phyloP scores from a whole-genome alignment of 2,113 vertebrate genomes.

The Periophthalmus modestus region DNA sequence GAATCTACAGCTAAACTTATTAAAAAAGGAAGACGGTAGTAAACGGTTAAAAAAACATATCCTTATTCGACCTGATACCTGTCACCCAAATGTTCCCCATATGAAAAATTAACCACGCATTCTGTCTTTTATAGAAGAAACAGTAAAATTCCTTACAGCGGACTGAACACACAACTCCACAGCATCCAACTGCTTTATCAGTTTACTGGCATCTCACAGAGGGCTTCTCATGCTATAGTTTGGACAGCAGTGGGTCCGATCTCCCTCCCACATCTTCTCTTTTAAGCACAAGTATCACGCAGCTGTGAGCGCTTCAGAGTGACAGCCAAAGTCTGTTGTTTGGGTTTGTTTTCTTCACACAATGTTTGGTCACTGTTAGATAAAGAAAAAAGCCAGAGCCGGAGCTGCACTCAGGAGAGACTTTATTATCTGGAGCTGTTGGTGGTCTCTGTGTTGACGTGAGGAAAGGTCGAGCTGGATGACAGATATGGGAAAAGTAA shows the following conservation, averaged over 20 bases:
- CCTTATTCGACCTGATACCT: conserved; percentile 35
- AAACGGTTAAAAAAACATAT: conserved; percentile 39
- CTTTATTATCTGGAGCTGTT: conserved; percentile 33
- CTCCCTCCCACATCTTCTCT: conserved; percentile 11
- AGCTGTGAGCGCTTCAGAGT: conserved; percentile 52
- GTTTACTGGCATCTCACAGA: neutral
- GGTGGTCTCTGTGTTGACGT: conserved; percentile 50
- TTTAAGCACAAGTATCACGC: conserved; percentile 44
- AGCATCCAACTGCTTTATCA: neutral
- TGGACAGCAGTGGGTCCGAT: neutral
- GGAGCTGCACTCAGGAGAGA: conserved; percentile 20
- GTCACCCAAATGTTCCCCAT: conserved; percentile 30
- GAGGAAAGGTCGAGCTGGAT: conserved; percentile 32
- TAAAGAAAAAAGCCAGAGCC: conserved; percentile 37
- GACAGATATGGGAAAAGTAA: conserved; percentile 8
- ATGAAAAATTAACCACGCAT: conserved; percentile 10
- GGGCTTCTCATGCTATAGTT: neutral
- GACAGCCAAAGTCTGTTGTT: conserved; percentile 50
- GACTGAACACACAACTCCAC: neutral
- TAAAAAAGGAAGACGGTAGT: conserved; percentile 31
- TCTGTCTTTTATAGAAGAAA: neutral
- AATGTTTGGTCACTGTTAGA: conserved; percentile 31
- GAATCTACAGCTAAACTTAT: conserved; percentile 43
- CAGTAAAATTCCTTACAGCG: neutral
- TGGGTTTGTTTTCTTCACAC: conserved; percentile 41